Evolutionary conservation across 2,797 vertebrate genomes (phyloP).

Genomic region (Taeniopygia guttata): DNA sequence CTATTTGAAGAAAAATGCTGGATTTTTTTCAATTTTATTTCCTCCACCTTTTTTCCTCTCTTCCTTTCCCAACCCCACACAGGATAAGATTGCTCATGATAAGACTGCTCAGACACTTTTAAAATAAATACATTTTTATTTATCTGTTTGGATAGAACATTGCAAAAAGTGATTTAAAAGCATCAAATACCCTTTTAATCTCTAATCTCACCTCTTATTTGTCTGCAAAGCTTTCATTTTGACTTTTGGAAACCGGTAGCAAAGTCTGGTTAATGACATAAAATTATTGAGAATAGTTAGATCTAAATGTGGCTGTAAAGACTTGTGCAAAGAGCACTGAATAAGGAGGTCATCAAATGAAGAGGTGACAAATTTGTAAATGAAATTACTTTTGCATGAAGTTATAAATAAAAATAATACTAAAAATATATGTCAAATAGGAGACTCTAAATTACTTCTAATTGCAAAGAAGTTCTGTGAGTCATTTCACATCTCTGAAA

Average conservation of each 20-base stretch:
- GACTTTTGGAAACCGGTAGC: background rate
- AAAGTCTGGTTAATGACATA: background rate
- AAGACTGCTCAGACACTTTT: background rate
- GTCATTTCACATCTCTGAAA: background rate
- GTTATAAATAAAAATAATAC: background rate
- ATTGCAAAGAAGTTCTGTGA: background rate
- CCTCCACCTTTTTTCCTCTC: accelerated
- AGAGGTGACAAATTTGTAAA: background rate
- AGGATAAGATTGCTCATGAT: background rate
- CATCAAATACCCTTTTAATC: background rate
- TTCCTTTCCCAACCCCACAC: accelerated
- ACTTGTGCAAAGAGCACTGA: background rate
- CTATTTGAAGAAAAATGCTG: background rate
- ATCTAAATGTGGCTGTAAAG: background rate
- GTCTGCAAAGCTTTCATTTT: background rate
- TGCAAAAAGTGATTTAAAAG: background rate
- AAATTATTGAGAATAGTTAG: background rate
- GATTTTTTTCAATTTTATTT: accelerated
- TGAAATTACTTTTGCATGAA: background rate
- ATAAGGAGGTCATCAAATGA: background rate
- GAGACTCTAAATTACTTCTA: background rate
- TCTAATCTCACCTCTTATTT: background rate
- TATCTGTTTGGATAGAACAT: background rate
- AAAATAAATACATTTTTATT: background rate
- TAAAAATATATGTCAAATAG: background rate